Evolutionary conservation across 2,797 vertebrate genomes (phyloP), one percentile per base, ranked within the genome.

Genomic region (Sebastes vulpes): DNA sequence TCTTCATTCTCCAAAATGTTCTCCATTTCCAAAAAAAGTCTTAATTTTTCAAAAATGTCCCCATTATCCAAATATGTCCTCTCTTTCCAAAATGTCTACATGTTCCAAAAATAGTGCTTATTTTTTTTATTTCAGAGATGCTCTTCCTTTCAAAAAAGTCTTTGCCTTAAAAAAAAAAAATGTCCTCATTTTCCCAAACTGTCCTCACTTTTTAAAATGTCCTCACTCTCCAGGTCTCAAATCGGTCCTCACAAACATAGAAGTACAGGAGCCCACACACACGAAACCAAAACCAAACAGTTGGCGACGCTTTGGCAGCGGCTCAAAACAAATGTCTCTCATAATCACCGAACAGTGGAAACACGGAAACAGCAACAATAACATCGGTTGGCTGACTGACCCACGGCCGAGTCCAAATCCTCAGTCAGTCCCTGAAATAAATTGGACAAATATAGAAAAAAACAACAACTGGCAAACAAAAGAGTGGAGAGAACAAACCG

Each of bases 391-490:
- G 59, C 53, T 35, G 59, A 23, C 7, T 12, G 65, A 59, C 25
- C 46, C 21, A 2, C 46, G 1, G 9, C 28, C 7, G 5, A 12
- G n/a, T 63, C 23, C 60, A 46, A 32, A 63, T 14, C 23, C 50
- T 9, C 26, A 18, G 9, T 16, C 35, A 14, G 4, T 20, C 29
- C 57, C 29, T 6, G 20, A 20, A 32, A 46, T 52, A 6, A 29
- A 68, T 42, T 63, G 69, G n/a, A 32, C 25, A 23, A 65, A 46
- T 3, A 12, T 9, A 54, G 3, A 35, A 25, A 20, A 25, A 12
- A 1, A 12, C 0, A 2, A 1, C 1, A 54, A 20, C 28, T n/a
- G 20, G 29, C 46, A 31, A 21, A 38, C 4, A 4, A 9, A 35
- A 29, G 5, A 32, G 16, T 10, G 5, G 1, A 28, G 8, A 9